phyloP scores from a whole-genome alignment of 2,113 vertebrate species.

The Pteruthius melanotis region DNA sequence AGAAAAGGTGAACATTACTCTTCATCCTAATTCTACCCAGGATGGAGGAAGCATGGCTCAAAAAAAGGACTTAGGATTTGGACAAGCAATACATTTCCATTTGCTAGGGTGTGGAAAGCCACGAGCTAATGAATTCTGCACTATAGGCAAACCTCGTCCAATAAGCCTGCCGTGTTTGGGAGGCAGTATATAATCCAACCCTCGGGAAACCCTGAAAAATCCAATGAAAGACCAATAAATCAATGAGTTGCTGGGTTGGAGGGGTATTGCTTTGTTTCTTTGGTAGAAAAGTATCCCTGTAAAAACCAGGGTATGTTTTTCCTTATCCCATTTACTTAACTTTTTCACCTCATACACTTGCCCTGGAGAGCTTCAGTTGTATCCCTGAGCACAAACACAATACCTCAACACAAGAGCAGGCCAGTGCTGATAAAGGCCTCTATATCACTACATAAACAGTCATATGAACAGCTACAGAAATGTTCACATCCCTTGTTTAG shows the following conservation, averaged over 20 bases:
- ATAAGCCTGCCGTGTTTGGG: fast-evolving
- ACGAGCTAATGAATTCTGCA: neutral
- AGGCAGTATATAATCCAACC: neutral
- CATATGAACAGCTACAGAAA: neutral
- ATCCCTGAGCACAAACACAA: neutral
- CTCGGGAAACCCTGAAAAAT: neutral
- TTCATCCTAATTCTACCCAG: neutral
- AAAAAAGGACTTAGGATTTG: neutral
- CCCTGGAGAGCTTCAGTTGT: neutral
- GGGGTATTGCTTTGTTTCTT: neutral
- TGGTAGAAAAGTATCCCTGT: neutral
- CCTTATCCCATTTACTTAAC: neutral
- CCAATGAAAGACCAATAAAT: neutral
- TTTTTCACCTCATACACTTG: neutral
- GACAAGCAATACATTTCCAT: neutral
- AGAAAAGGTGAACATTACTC: neutral
- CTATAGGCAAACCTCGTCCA: neutral
- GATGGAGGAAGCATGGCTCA: neutral
- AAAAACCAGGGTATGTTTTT: neutral
- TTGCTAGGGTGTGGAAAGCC: neutral
- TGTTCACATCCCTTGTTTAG: neutral
- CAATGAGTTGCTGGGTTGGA: neutral
- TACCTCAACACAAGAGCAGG: neutral
- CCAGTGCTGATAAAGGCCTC: neutral
- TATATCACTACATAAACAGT: neutral